Evolutionary conservation across 2,113 vertebrate species (phyloP).

Genomic region (Cyanoramphus novaezelandiae): DNA sequence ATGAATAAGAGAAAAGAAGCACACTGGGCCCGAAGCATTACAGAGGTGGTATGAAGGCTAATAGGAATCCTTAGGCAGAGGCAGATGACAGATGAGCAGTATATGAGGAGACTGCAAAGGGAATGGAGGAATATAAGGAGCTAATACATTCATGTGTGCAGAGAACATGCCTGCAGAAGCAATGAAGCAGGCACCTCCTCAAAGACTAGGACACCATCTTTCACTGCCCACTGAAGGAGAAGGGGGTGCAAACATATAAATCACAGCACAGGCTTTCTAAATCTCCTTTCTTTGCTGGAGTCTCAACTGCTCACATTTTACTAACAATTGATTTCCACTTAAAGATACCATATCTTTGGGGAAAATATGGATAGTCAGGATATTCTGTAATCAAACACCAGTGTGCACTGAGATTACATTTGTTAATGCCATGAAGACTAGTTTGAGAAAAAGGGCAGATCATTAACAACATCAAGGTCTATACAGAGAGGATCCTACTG

Average conservation of each 20-base stretch:
- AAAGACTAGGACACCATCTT: not conserved
- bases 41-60: not conserved
- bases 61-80: not conserved
- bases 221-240: not conserved
- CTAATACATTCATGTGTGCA: not conserved
- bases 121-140: not conserved
- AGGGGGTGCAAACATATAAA: not conserved
- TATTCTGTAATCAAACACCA: not conserved
- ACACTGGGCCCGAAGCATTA: not conserved
- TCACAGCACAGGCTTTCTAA: not conserved
- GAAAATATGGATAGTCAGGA: not conserved
- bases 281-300: not conserved
- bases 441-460: not conserved
- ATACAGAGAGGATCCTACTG: not conserved
- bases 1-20: not conserved
- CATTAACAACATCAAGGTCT: not conserved
- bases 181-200: not conserved
- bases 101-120: not conserved
- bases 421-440: not conserved
- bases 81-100: not conserved
- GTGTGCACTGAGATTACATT: not conserved
- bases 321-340: not conserved
- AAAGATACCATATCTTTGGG: not conserved
- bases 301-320: not conserved
- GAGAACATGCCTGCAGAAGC: not conserved